Evolutionary conservation across 37 sponge, comb jelly and placozoan species (phyloP), one percentile per base, ranked within the genome.

Genomic region (Spongilla lacustris): DNA sequence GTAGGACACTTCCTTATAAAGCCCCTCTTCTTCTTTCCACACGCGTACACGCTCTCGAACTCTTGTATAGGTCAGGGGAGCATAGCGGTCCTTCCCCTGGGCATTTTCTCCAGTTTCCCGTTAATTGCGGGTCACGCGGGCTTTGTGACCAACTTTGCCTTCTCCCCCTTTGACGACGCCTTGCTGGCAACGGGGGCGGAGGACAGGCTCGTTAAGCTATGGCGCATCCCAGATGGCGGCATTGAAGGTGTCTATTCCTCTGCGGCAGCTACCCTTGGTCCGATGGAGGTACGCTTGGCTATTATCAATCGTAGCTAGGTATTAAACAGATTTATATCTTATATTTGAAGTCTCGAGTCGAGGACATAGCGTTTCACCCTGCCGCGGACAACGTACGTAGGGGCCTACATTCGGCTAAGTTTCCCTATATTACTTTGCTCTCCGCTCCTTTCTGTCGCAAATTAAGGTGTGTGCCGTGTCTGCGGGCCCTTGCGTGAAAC

Each of bases 131-230:
- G 88, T 23, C 94, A 93, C 68, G 35, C 79, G 77, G 97, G 91
- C 6, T 70, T 81, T 73, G 84, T 93, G 27, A 90, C 93, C 4
- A 95, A 97, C 74, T 89, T 97, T 79, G 82, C 82, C 27, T 97
- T 97, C 74, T 97, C 97, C 30, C 95, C 97, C 17, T 97, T 97
- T 73, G 67, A 94, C 36, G 89, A 87, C 35, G 19, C 26, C 49
- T 68, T 97, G 33, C 75, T 97, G 68, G 90, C 93, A 4, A 97
- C 93, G 30, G 97, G 93, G 17, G 77, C 89, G 2, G 97, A 94
- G 69, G 97, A 97, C 68, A 49, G 88, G 71, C 37, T 66, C 21
- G 92, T 95, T 11, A 92, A 92, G 69, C 36, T 97, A 24, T 97
- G 97, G 97, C 71, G 79, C 19, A 81, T 97, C 5, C 88, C 92